phyloP scores from a whole-genome alignment of 2,113 vertebrate genomes.

The Peromyscus californicus region DNA sequence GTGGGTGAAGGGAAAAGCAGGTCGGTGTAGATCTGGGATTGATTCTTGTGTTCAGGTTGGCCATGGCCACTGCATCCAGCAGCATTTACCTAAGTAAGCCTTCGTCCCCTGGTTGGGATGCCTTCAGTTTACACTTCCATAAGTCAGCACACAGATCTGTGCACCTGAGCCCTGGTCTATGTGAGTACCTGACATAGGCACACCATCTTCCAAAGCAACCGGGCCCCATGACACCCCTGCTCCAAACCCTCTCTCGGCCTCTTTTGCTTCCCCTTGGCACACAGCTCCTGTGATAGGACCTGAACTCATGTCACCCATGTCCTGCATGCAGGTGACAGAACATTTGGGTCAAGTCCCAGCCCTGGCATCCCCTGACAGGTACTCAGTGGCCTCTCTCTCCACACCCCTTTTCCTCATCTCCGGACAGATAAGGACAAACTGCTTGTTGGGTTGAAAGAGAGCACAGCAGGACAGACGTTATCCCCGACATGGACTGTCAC shows the following conservation, averaged over 20 bases:
- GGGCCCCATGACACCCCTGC: rapidly evolving
- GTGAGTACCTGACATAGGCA: rapidly evolving
- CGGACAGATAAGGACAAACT: not conserved
- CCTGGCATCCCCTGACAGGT: no score
- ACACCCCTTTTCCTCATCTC: not conserved
- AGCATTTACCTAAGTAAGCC: rapidly evolving
- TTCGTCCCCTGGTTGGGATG: not conserved
- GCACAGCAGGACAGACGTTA: rapidly evolving
- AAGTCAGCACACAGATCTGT: rapidly evolving
- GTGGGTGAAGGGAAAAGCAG: rapidly evolving
- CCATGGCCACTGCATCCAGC: rapidly evolving
- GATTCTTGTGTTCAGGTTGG: not conserved
- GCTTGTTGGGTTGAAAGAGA: not conserved
- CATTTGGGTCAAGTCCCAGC: not conserved
- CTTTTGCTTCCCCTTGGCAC: rapidly evolving
- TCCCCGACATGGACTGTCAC: rapidly evolving
- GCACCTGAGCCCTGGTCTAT: rapidly evolving
- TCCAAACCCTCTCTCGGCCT: no score
- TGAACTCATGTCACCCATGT: rapidly evolving
- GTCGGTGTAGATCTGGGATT: not conserved
- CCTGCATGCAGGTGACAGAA: rapidly evolving
- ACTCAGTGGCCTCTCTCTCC: not conserved
- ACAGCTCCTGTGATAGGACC: not conserved
- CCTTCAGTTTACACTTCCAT: rapidly evolving
- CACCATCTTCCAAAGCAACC: rapidly evolving